Conservation (phyloP, 1,140 invertebrate genomes). For the Lepidotrigona ventralis region DNA sequence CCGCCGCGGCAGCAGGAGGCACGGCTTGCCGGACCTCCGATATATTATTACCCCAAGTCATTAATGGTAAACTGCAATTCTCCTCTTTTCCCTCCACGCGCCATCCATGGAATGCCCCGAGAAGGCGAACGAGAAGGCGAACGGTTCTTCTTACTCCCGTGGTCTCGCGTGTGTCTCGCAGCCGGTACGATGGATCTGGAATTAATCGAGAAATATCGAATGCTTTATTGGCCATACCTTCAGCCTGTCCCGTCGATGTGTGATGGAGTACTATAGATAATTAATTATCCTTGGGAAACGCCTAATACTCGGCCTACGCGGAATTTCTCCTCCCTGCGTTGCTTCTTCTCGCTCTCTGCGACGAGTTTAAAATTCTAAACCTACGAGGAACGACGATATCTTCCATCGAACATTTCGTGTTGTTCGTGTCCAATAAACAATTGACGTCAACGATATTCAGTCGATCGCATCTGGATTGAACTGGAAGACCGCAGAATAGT, state of each 20-base stretch:
- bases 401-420: conserved; percentile 9
- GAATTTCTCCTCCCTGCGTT: neutral
- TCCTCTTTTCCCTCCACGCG: conserved; percentile 60
- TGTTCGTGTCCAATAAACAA: neutral
- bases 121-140: neutral
- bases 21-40: conserved; percentile 68
- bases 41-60: conserved; percentile 77
- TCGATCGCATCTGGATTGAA: neutral
- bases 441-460: neutral
- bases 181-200: conserved; percentile 30
- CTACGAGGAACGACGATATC: conserved; percentile 26
- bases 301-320: conserved; percentile 15
- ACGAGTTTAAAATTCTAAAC: conserved; percentile 20
- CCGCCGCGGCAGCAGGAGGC: conserved; percentile 77
- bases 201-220: conserved; percentile 54
- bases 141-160: neutral
- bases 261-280: conserved; percentile 28
- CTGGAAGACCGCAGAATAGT: neutral
- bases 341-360: neutral
- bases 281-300: conserved; percentile 41
- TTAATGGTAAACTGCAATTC: conserved; percentile 79
- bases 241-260: neutral
- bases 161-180: conserved; percentile 14
- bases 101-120: conserved; percentile 38
- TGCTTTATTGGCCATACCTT: conserved; percentile 42